A percentile compares a stretch with the other conserved stretches of the same genome.
Conservation (phyloP, 2,113 vertebrate species). For the Tinamus guttatus region DNA sequence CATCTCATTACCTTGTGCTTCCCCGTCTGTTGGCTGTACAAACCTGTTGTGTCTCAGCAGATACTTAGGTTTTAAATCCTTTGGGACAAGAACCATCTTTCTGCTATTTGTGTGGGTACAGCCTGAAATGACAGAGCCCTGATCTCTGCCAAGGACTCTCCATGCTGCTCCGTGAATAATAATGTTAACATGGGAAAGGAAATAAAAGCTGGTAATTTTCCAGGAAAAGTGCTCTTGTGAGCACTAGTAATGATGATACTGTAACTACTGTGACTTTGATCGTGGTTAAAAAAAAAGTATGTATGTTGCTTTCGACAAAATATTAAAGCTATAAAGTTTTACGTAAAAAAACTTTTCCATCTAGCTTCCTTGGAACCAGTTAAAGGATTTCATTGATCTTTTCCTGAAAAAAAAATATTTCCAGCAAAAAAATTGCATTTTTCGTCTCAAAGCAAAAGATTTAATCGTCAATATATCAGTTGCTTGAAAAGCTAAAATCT, state of each 20-base stretch:
- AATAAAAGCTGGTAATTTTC: neutral
- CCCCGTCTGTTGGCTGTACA: neutral
- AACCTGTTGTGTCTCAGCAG: neutral
- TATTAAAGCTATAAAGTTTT: neutral
- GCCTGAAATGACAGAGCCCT: neutral
- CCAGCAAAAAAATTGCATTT: neutral
- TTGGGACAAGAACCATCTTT: neutral
- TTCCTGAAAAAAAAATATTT: neutral
- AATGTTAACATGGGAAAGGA: neutral
- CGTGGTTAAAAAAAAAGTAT: accelerated
- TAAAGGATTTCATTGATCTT: neutral
- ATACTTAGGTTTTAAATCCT: neutral
- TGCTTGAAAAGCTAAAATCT: neutral
- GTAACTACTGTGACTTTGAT: neutral
- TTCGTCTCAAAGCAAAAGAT: neutral
- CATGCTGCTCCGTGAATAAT: accelerated
- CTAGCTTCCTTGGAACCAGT: neutral
- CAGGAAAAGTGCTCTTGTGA: neutral
- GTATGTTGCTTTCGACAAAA: neutral
- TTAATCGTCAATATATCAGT: neutral
- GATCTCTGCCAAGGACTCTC: neutral
- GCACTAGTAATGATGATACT: neutral
- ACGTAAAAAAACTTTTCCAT: neutral
- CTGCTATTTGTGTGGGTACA: neutral
- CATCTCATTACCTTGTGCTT: neutral